Conservation (phyloP, 2,888 invertebrate species). For the Mesochorus sp. region DNA sequence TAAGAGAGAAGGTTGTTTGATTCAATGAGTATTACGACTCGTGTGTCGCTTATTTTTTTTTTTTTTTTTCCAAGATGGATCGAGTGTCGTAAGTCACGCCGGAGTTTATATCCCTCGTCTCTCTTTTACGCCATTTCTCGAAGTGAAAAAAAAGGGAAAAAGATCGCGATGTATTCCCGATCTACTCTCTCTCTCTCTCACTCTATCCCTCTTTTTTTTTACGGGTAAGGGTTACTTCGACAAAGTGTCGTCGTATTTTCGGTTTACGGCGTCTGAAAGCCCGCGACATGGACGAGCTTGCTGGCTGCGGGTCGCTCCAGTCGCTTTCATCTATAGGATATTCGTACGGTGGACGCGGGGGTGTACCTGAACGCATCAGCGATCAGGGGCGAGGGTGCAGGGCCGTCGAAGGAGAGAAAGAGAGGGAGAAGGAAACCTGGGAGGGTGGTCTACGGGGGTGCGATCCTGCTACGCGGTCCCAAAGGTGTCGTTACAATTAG, state of each 20-base stretch:
- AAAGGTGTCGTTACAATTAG: constrained; percentile 81
- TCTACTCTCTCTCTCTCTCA: neutral
- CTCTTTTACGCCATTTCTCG: constrained; percentile 39
- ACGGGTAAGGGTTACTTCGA: constrained; percentile 63
- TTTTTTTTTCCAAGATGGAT: neutral
- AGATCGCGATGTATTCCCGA: constrained; percentile 20
- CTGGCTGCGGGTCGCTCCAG: constrained; percentile 33
- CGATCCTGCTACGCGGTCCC: constrained; percentile 74
- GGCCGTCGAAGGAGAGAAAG: constrained; percentile 53
- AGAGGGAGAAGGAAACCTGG: constrained; percentile 58
- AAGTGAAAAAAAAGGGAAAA: constrained; percentile 14
- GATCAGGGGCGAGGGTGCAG: constrained; percentile 65
- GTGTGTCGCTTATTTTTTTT: neutral
- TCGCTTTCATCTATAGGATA: constrained; percentile 29
- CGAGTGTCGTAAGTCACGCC: constrained; percentile 45
- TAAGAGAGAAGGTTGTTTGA: constrained; percentile 1
- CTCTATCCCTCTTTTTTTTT: neutral
- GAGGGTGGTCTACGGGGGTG: constrained; percentile 65
- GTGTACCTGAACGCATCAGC: constrained; percentile 71
- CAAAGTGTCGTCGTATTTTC: constrained; percentile 77
- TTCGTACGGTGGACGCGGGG: constrained; percentile 28
- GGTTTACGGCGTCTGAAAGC: constrained; percentile 75
- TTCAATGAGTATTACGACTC: constrained; percentile 12
- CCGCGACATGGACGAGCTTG: constrained; percentile 59
- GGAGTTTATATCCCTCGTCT: constrained; percentile 32